These are phyloP conservation scores for Esox niger DNA, from an alignment of 2,113 vertebrate genomes.

Conservation along the genomic window DNA sequence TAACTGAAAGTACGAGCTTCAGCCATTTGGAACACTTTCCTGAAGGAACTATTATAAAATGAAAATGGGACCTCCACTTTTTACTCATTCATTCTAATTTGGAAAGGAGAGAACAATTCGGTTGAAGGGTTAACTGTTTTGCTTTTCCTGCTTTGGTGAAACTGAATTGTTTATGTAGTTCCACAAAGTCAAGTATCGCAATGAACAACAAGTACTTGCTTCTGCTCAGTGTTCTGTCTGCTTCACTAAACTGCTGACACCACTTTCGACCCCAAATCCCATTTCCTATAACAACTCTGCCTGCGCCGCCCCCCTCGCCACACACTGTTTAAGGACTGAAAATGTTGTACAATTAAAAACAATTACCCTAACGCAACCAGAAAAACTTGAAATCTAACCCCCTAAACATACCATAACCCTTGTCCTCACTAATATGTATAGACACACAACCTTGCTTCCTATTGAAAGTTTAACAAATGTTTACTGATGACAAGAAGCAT, in stretches of 20 bases:
- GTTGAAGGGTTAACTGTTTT: too few species aligned
- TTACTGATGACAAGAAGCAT: background rate
- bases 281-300: background rate
- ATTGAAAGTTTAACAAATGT: background rate
- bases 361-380: too few species aligned
- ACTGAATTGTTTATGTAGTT: constrained; percentile 1
- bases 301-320: background rate
- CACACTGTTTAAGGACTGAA: too few species aligned
- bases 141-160: background rate
- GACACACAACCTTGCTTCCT: background rate
- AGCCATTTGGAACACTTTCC: background rate
- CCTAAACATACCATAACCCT: too few species aligned
- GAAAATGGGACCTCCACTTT: too few species aligned
- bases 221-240: background rate
- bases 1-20: background rate
- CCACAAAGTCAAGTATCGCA: constrained; percentile 3
- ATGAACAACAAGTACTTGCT: background rate
- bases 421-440: too few species aligned
- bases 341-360: too few species aligned
- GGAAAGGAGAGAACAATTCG: too few species aligned
- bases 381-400: too few species aligned
- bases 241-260: background rate
- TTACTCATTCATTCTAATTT: too few species aligned
- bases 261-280: background rate
- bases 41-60: background rate